These are phyloP conservation scores for Haliclona indistincta DNA, from an alignment of 37 sponge, comb jelly and placozoan genomes.

Conservation along the genomic window DNA sequence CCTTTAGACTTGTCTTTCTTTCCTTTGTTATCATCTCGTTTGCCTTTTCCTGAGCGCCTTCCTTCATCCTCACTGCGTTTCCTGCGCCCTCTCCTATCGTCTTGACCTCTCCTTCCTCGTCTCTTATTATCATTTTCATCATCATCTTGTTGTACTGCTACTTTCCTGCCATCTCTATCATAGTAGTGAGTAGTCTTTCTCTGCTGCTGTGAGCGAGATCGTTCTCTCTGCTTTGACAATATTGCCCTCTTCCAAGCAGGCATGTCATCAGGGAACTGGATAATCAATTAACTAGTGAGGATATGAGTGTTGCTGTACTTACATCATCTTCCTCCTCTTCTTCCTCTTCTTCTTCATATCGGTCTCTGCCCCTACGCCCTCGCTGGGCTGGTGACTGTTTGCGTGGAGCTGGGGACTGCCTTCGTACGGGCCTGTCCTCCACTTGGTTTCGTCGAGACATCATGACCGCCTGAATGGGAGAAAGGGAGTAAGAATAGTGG, in stretches of 20 bases:
- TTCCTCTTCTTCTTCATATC: neutral
- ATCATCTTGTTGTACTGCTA: neutral
- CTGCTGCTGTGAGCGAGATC: neutral
- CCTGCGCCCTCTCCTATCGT: neutral
- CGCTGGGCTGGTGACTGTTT: no score
- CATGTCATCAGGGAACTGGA: no score
- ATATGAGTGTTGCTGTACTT: no score
- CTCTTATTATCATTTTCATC: neutral
- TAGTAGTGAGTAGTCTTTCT: neutral
- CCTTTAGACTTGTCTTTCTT: slow-evolving; percentile 9
- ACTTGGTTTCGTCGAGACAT: no score
- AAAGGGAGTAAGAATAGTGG: no score
- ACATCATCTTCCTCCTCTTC: no score
- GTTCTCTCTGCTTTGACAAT: no score
- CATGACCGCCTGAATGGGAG: no score
- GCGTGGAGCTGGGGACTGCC: no score
- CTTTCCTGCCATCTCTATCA: slow-evolving; percentile 6
- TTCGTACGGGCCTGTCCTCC: neutral
- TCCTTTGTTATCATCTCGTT: neutral
- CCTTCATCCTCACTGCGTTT: slow-evolving; percentile 1
- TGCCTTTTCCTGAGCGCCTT: neutral
- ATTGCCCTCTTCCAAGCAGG: no score
- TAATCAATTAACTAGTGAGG: no score
- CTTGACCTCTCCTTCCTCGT: slow-evolving; percentile 26
- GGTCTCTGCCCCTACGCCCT: neutral